phyloP scores from a whole-genome alignment of 2,797 vertebrate genomes.

The Tolypeutes matacus region DNA sequence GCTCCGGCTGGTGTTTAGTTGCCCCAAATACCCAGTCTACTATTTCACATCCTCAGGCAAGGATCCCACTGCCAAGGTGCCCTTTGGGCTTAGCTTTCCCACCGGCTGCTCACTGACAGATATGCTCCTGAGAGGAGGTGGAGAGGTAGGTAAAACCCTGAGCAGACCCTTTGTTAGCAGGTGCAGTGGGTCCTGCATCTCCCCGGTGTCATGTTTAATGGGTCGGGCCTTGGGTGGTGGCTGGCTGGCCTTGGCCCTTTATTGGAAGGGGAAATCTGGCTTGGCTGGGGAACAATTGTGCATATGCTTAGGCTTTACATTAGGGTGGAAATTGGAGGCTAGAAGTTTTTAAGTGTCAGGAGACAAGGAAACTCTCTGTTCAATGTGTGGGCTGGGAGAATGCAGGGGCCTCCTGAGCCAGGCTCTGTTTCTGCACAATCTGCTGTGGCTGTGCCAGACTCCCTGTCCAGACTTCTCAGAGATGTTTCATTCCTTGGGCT shows the following conservation, averaged over 20 bases:
- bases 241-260: background rate
- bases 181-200: background rate
- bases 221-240: background rate
- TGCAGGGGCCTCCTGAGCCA: background rate
- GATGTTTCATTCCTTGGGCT: slow-evolving; percentile 47
- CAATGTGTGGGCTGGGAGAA: background rate
- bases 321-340: slow-evolving; percentile 68
- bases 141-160: background rate
- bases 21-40: slow-evolving; percentile 74
- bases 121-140: slow-evolving; percentile 60
- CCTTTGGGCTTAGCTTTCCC: slow-evolving; percentile 58
- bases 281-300: slow-evolving; percentile 24
- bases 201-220: background rate
- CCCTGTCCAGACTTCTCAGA: slow-evolving; percentile 30
- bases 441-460: slow-evolving; percentile 2
- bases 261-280: slow-evolving; percentile 40
- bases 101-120: slow-evolving; percentile 16
- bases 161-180: background rate
- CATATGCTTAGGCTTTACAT: slow-evolving; percentile 61
- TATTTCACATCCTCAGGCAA: slow-evolving; percentile 74
- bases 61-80: slow-evolving; percentile 76
- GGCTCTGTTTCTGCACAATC: background rate
- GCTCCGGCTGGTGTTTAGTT: slow-evolving; percentile 70
- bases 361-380: slow-evolving; percentile 74
- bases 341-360: slow-evolving; percentile 59